Percentiles rank a stretch among this genome's conserved stretches.
phyloP scores from a whole-genome alignment of 2,113 vertebrate genomes.

The Smithornis capensis region DNA sequence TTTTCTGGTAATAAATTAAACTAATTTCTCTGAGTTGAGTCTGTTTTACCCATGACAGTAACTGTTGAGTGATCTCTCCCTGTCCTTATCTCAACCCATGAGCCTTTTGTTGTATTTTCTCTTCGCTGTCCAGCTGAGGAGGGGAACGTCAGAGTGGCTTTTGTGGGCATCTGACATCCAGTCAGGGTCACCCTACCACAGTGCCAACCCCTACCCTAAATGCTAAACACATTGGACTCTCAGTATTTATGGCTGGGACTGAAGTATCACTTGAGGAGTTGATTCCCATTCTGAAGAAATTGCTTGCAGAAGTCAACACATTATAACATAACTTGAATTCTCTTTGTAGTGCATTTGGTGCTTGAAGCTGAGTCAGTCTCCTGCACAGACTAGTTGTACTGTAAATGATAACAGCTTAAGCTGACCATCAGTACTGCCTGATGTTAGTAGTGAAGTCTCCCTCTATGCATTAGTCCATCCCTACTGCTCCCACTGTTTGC shows the following conservation, averaged over 20 bases:
- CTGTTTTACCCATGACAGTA: neutral
- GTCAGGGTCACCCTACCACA: neutral
- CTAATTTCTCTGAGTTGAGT: neutral
- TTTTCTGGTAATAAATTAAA: neutral
- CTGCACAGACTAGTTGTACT: neutral
- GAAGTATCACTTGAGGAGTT: neutral
- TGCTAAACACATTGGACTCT: neutral
- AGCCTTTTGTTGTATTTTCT: neutral
- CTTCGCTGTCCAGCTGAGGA: neutral
- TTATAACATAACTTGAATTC: slow-evolving; percentile 36
- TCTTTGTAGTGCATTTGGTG: neutral
- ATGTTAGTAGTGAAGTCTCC: slow-evolving; percentile 23
- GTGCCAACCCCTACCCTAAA: neutral
- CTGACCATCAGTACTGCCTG: slow-evolving; percentile 11
- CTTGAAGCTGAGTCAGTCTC: slow-evolving; percentile 13
- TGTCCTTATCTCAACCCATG: neutral
- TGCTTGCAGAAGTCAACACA: slow-evolving; percentile 50
- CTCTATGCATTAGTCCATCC: neutral
- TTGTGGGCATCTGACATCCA: neutral
- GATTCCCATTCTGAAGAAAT: slow-evolving; percentile 33
- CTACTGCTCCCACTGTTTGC: neutral
- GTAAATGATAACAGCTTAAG: slow-evolving; percentile 24
- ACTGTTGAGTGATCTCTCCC: neutral
- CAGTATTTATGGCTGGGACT: neutral
- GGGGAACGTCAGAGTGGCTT: neutral